These are phyloP conservation scores for Sparidentex hasta DNA, from an alignment of 2,797 vertebrate genomes.

Conservation along the genomic window DNA sequence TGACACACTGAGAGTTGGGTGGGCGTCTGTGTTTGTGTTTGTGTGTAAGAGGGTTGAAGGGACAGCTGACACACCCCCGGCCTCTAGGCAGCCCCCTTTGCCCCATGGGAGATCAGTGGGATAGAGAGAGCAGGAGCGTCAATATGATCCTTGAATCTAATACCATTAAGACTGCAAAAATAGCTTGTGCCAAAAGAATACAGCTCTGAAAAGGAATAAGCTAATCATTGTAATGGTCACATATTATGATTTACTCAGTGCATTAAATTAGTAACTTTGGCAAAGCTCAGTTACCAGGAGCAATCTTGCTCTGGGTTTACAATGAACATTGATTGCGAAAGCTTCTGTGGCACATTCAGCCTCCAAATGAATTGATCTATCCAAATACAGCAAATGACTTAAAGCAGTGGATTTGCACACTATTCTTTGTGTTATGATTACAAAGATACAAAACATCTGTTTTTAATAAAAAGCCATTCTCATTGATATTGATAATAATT, in stretches of 20 bases:
- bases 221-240: not conserved
- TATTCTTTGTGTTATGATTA: not conserved
- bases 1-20: conserved; percentile 56
- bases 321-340: not conserved
- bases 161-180: conserved; percentile 43
- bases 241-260: conserved; percentile 1
- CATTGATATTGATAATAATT: too few species aligned
- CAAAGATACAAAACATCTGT: not conserved
- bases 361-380: not conserved
- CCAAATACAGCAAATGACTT: not conserved
- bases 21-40: conserved; percentile 34
- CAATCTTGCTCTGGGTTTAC: not conserved
- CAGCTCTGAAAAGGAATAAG: not conserved
- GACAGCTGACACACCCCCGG: conserved; percentile 66
- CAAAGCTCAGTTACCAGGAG: not conserved
- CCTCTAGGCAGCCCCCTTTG: conserved; percentile 67
- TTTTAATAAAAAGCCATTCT: not conserved
- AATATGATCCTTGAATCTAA: conserved; percentile 47
- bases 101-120: conserved; percentile 77
- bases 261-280: not conserved
- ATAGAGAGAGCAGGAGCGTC: conserved; percentile 45
- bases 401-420: not conserved
- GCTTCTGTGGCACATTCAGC: not conserved
- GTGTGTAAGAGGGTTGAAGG: conserved; percentile 55
- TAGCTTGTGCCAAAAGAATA: conserved; percentile 8